Evolutionary conservation across 1,140 invertebrate genomes (phyloP).

Genomic region (Lepidotrigona ventralis): DNA sequence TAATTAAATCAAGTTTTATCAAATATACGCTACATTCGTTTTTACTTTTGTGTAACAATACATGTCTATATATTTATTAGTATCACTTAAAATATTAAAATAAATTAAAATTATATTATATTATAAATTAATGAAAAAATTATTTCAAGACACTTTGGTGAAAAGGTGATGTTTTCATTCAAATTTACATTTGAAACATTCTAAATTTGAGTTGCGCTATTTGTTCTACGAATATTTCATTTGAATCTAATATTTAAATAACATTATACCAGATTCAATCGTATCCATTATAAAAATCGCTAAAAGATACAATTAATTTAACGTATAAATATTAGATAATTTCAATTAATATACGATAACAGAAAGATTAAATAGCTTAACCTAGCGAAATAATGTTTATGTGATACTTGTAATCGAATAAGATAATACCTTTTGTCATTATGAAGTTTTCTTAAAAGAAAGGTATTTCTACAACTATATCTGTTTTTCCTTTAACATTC

Average conservation of each 20-base stretch:
- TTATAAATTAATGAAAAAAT: no score
- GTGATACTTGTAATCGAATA: neutral
- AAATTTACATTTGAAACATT: neutral
- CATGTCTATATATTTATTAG: no score
- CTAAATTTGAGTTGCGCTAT: neutral
- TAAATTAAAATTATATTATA: neutral
- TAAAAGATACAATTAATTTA: neutral
- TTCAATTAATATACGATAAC: constrained; percentile 25
- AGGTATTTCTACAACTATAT: constrained; percentile 16
- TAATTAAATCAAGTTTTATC: neutral
- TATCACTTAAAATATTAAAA: neutral
- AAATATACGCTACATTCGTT: neutral
- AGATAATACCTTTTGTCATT: constrained; percentile 67
- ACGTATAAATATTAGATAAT: constrained; percentile 16
- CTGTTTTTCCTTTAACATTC: constrained; percentile 28
- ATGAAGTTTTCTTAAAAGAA: constrained; percentile 19
- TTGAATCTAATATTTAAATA: neutral
- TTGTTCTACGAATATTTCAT: neutral
- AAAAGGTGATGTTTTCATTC: neutral
- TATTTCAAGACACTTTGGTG: neutral
- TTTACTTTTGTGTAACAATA: no score
- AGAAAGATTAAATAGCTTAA: neutral
- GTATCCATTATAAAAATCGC: neutral
- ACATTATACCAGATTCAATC: neutral
- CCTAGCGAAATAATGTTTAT: constrained; percentile 23